These are phyloP conservation scores for Drosophila pseudotalamancana DNA, from an alignment of 2,888 invertebrate genomes.

Conservation along the genomic window DNA sequence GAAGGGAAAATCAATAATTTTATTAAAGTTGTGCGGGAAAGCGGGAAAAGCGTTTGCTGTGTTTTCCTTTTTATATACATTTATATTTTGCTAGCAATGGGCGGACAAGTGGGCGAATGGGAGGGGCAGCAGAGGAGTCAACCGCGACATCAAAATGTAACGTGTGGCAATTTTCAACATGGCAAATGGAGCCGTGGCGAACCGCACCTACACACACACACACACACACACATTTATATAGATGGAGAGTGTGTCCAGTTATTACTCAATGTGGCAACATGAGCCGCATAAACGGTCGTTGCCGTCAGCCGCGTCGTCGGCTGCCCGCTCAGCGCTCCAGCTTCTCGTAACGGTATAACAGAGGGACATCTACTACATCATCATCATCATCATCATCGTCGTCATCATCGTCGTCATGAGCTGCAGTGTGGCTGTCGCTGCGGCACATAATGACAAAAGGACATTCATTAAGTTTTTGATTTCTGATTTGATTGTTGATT, in stretches of 20 bases:
- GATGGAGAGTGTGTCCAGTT: conserved; percentile 26
- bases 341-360: conserved; percentile 14
- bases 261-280: conserved; percentile 72
- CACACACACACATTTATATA: background rate
- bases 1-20: conserved; percentile 69
- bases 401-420: conserved; percentile 26
- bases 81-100: conserved; percentile 2
- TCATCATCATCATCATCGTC: conserved; percentile 1
- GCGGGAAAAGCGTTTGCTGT: conserved; percentile 37
- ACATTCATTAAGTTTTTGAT: conserved; percentile 83
- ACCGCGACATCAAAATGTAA: conserved; percentile 24
- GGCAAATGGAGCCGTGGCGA: conserved; percentile 5
- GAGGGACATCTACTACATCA: conserved; percentile 6
- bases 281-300: conserved; percentile 76
- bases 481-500: conserved; percentile 81
- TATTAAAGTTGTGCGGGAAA: conserved; percentile 68
- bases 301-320: conserved; percentile 59
- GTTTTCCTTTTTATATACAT: conserved; percentile 19
- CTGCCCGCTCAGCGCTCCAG: conserved; percentile 2
- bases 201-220: background rate
- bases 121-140: background rate
- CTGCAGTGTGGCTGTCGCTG: background rate
- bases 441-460: conserved; percentile 79
- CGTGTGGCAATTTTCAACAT: conserved; percentile 56
- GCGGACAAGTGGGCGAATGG: too few relatives aligned